Percentiles rank a stretch among this genome's conserved stretches.
These are phyloP conservation scores for Ectropis grisescens DNA, from an alignment of 1,140 invertebrate species.

Conservation along the genomic window DNA sequence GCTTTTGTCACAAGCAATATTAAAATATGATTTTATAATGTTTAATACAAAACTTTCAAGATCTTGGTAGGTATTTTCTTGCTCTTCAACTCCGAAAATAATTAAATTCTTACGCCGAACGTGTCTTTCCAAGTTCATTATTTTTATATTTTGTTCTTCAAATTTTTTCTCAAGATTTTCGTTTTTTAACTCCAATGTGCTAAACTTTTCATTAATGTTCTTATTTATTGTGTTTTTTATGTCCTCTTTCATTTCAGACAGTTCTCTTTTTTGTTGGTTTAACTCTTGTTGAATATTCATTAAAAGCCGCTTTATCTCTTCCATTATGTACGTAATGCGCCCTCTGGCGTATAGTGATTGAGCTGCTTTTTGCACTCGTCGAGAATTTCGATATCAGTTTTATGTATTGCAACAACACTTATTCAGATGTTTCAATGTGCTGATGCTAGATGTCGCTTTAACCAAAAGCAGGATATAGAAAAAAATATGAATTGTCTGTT, in stretches of 20 bases:
- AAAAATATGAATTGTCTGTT: too few species aligned
- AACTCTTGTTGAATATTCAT: conserved; percentile 17
- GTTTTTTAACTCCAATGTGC: conserved; percentile 19
- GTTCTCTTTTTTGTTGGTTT: conserved; percentile 23
- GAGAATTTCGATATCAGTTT: too few species aligned
- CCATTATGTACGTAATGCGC: too few species aligned
- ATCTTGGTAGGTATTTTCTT: conserved; percentile 18
- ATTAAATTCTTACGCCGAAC: conserved; percentile 21
- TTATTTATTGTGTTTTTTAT: conserved; percentile 23
- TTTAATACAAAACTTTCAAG: conserved; percentile 17
- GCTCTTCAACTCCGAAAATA: conserved; percentile 20
- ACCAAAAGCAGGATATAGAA: too few species aligned
- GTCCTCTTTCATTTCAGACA: conserved; percentile 23
- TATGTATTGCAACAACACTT: too few species aligned
- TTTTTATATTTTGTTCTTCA: conserved; percentile 16
- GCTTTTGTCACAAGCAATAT: conserved; percentile 14
- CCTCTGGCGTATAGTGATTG: too few species aligned
- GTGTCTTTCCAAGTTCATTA: conserved; percentile 18
- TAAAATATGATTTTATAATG: conserved; percentile 20
- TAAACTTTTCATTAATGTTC: conserved; percentile 27
- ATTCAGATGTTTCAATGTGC: too few species aligned
- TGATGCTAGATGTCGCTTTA: too few species aligned
- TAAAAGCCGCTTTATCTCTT: conserved; percentile 21
- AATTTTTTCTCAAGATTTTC: conserved; percentile 19
- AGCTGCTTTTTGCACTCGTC: too few species aligned